Evolutionary conservation across 2,797 vertebrate species (phyloP).

Genomic region (Rhynchotus rufescens): DNA sequence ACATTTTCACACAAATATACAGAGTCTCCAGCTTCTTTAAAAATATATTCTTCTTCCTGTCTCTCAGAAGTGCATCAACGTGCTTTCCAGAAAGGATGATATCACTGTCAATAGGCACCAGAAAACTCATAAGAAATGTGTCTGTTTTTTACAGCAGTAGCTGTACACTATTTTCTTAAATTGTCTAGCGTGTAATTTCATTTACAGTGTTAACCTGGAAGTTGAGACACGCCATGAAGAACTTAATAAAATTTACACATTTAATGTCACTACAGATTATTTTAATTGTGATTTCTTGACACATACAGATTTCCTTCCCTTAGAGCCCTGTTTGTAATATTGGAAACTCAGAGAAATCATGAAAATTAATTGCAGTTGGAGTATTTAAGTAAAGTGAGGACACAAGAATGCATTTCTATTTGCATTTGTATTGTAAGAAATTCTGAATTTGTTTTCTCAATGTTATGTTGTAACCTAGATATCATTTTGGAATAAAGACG

Average conservation of each 20-base stretch:
- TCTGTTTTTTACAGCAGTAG: not conserved
- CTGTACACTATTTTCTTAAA: not conserved
- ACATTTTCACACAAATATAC: constrained; percentile 15
- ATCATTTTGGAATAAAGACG: not conserved
- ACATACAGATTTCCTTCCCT: not conserved
- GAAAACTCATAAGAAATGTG: not conserved
- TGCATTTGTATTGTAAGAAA: not conserved
- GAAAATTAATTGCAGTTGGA: not conserved
- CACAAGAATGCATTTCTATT: not conserved
- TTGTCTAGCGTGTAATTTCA: constrained; percentile 2
- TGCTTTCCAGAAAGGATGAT: not conserved
- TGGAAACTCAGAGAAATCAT: not conserved
- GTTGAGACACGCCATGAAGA: not conserved
- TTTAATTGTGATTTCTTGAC: not conserved
- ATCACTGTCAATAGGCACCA: not conserved
- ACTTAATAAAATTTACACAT: not conserved
- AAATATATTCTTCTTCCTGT: not conserved
- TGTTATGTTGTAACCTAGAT: not conserved
- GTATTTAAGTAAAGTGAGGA: not conserved
- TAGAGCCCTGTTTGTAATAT: not conserved
- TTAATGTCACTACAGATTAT: not conserved
- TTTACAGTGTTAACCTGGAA: not conserved
- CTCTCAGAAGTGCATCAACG: not conserved
- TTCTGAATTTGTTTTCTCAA: not conserved
- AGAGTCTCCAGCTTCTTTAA: not conserved